Base-by-base conservation (phyloP, 1,140 invertebrate species). In the Psix sp. region DNA sequence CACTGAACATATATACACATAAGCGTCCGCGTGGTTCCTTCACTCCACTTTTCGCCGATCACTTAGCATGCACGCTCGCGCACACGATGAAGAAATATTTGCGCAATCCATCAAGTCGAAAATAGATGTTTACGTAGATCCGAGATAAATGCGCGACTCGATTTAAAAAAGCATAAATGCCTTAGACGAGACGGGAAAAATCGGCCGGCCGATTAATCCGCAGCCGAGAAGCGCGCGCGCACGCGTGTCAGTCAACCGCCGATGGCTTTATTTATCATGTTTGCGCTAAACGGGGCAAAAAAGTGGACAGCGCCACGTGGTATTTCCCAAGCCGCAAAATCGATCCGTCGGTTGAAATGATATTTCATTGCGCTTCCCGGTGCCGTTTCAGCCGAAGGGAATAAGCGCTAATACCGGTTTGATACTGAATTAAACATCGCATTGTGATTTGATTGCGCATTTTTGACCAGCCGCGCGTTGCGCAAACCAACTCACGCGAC, bases 21-120 rank as follows among this genome's bases (percentile, higher is more conserved):
- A 71, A 62, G 57, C 43, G 36, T 60, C 68, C 21, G 20, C 46
- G 49, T 56, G 46, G 46, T 66, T 73, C 56, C 70, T 60, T 73
- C 66, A 56, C 62, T 66, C 70, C 45, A 73, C 52, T 59, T 73
- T 65, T 70, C 60, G 40, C 10, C 40, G 16, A 73, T 65, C 51
- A 57, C 67, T 57, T 63, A 57, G 66, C 66, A 68, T 57, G 48
- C 7, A 26, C 39, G 33, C 40, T 15, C 26, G 16, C 48, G 18
- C 18, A 40, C 39, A 29, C 42, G 38, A 35, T 54, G 46, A 49
- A 70, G 66, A 71, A 71, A 71, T 62, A 62, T 56, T 71, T 62
- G 57, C 15, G 46, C 49, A 56, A 71, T 71, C 49, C 49, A 71
- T 71, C 66, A 71, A 56, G 35, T 36, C 40, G 5, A 24, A n/a